Percentiles rank a stretch among this genome's conserved stretches.
Conservation (phyloP, 2,888 invertebrate genomes). For the Callimorpha dominula region DNA sequence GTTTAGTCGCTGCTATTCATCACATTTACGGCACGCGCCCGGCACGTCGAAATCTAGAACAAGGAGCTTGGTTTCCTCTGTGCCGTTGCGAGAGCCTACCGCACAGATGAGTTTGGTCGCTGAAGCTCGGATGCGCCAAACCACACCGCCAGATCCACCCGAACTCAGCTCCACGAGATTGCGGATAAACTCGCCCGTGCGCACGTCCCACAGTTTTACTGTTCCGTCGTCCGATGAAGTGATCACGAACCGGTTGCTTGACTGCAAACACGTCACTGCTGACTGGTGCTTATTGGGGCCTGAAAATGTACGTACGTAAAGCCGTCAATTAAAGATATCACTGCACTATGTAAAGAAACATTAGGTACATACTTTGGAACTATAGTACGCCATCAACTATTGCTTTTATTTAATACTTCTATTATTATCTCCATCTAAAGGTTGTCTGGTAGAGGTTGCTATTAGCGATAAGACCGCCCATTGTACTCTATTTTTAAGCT, state of each 20-base stretch:
- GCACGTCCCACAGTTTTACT: slow-evolving; percentile 99
- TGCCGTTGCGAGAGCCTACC: slow-evolving; percentile 99
- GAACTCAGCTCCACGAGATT: slow-evolving; percentile 97
- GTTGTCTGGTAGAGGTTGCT: no score
- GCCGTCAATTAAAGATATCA: no score
- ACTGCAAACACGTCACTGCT: slow-evolving; percentile 99
- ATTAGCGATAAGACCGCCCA: no score
- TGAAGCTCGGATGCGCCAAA: slow-evolving; percentile 98
- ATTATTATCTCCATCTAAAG: no score
- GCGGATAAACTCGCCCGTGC: slow-evolving; percentile 98
- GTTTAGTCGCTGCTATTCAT: slow-evolving; percentile 83
- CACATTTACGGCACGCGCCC: slow-evolving; percentile 88
- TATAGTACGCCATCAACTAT: no score
- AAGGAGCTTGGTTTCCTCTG: slow-evolving; percentile 99
- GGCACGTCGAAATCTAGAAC: slow-evolving; percentile 98
- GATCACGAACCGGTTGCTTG: slow-evolving; percentile 98
- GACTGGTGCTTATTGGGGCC: slow-evolving; percentile 99
- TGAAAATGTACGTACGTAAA: slow-evolving; percentile 61
- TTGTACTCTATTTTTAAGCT: no score
- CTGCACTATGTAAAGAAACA: no score
- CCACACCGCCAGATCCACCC: slow-evolving; percentile 99
- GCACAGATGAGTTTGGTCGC: slow-evolving; percentile 99
- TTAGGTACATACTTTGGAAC: no score
- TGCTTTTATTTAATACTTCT: no score
- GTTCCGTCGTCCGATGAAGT: slow-evolving; percentile 99